Evolutionary conservation across 2,888 invertebrate species (phyloP).

Genomic region (Synergus umbraculus): DNA sequence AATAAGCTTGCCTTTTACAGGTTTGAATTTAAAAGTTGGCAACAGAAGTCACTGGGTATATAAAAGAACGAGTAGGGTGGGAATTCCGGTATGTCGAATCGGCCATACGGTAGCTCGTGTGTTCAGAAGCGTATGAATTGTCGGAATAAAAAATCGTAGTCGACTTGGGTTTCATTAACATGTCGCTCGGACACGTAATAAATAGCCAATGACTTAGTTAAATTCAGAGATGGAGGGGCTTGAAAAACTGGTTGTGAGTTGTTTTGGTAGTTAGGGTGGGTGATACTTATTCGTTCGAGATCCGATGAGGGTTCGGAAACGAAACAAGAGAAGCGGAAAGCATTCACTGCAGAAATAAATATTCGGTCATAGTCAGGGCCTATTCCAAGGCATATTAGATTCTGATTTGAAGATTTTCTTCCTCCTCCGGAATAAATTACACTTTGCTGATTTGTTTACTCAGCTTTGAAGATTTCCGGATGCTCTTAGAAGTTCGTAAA

Average conservation of each 20-base stretch:
- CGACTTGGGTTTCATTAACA: conserved; percentile 65
- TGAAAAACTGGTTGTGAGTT: conserved; percentile 48
- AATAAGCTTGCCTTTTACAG: neutral
- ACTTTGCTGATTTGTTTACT: conserved; percentile 7
- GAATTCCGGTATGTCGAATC: conserved; percentile 15
- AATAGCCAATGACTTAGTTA: conserved; percentile 72
- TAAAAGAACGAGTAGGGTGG: neutral
- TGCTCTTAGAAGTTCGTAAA: conserved; percentile 27
- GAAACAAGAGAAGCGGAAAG: neutral
- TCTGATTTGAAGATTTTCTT: neutral
- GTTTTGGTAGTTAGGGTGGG: conserved; percentile 46
- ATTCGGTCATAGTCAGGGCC: neutral
- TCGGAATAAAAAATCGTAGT: conserved; percentile 9
- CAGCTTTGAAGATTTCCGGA: conserved; percentile 1
- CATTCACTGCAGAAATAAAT: neutral
- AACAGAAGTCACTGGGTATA: neutral
- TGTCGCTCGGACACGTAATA: conserved; percentile 69
- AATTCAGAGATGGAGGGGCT: conserved; percentile 54
- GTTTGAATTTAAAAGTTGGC: neutral
- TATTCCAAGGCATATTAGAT: neutral
- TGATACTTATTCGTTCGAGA: conserved; percentile 6
- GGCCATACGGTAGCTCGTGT: conserved; percentile 18
- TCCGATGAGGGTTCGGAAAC: neutral
- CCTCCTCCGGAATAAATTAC: neutral
- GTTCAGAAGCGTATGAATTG: conserved; percentile 3